phyloP scores from a whole-genome alignment of 2,888 invertebrate genomes.

The Drosophila sordidapex region DNA sequence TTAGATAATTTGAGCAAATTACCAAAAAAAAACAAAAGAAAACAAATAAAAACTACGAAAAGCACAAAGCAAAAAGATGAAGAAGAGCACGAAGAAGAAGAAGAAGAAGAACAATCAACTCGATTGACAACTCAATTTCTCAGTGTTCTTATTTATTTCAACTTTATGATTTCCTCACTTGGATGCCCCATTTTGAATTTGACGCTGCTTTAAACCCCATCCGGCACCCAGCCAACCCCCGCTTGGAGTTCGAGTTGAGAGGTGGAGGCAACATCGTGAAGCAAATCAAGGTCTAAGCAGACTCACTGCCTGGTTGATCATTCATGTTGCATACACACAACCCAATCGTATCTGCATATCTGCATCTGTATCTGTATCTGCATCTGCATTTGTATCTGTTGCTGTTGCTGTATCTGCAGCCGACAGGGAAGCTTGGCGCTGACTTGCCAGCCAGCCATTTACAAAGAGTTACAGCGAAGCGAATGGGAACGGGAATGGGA shows the following conservation, averaged over 20 bases:
- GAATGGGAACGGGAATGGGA: neutral
- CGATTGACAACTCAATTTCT: conserved; percentile 30
- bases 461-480: conserved; percentile 6
- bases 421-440: conserved; percentile 45
- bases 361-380: conserved; percentile 16
- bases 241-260: neutral
- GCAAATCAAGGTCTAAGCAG: conserved; percentile 58
- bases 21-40: neutral
- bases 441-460: conserved; percentile 33
- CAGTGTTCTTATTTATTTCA: conserved; percentile 6
- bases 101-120: conserved; percentile 9
- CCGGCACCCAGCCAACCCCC: neutral
- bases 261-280: conserved; percentile 15
- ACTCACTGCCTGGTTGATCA: conserved; percentile 58
- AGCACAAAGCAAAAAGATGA: neutral
- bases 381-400: conserved; percentile 17
- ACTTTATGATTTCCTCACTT: conserved; percentile 34
- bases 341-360: neutral
- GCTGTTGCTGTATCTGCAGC: conserved; percentile 3
- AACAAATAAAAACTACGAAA: neutral
- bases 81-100: neutral
- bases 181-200: conserved; percentile 45
- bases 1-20: conserved; percentile 40
- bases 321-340: conserved; percentile 59
- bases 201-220: neutral